Percentiles rank a stretch among this genome's conserved stretches.
Conservation (phyloP, 1,140 invertebrate genomes). For the Brachionus calyciflorus region DNA sequence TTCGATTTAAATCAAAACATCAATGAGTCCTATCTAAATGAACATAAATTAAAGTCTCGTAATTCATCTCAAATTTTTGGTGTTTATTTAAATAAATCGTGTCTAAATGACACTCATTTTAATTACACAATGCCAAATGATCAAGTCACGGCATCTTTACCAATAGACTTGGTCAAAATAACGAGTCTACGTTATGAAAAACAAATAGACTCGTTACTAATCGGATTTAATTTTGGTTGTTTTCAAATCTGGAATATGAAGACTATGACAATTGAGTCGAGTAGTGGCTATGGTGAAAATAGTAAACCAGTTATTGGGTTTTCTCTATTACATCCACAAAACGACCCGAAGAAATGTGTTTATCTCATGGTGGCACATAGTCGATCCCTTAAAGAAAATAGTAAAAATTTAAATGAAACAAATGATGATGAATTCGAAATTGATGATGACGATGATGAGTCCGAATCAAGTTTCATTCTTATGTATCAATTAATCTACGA, state of each 20-base stretch:
- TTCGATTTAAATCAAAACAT: background rate
- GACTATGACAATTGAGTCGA: conserved; percentile 28
- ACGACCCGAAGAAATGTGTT: conserved; percentile 28
- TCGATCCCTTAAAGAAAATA: background rate
- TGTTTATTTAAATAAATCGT: background rate
- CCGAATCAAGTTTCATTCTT: conserved; percentile 1
- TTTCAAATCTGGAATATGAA: conserved; percentile 46
- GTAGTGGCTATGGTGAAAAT: conserved; percentile 44
- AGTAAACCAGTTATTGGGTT: conserved; percentile 27
- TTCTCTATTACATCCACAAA: conserved; percentile 27
- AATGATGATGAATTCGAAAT: conserved; percentile 13
- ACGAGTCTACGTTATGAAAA: conserved; percentile 22
- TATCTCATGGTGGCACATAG: conserved; percentile 35
- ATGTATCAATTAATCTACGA: conserved; percentile 20
- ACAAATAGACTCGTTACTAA: conserved; percentile 14
- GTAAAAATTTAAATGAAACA: background rate
- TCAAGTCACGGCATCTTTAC: background rate
- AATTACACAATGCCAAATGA: conserved; percentile 32
- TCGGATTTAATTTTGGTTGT: conserved; percentile 45
- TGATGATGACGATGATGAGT: conserved; percentile 25
- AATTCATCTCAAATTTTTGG: conserved; percentile 3
- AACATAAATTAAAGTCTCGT: too few relatives aligned
- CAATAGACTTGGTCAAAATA: conserved; percentile 27
- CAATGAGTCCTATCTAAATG: too few relatives aligned
- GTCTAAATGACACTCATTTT: background rate